Conservation (phyloP, 2,888 invertebrate species). For the Siphlonurus alternatus region DNA sequence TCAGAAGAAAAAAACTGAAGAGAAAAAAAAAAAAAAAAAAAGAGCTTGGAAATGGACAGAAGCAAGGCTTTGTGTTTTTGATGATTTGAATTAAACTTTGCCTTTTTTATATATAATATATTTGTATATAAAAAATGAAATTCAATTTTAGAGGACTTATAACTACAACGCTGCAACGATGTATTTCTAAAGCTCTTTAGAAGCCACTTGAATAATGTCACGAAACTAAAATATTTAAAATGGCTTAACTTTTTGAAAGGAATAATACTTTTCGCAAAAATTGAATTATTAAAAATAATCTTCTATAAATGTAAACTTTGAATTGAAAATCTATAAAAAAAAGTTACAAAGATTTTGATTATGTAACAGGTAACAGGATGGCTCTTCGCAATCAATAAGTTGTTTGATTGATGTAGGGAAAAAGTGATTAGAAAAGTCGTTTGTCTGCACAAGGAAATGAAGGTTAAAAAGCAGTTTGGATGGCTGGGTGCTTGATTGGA, state of each 20-base stretch:
- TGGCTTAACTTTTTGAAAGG: no score
- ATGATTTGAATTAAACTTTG: constrained; percentile 1
- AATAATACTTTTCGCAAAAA: no score
- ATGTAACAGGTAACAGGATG: background rate
- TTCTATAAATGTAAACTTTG: no score
- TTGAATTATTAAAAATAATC: no score
- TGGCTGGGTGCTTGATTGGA: background rate
- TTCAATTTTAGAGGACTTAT: background rate
- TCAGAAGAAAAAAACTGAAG: background rate
- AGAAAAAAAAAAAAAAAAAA: background rate
- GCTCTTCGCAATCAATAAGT: background rate
- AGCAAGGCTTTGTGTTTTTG: background rate
- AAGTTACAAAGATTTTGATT: background rate
- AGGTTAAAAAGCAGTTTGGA: background rate
- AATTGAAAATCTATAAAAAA: no score
- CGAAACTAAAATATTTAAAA: no score
- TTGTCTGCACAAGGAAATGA: background rate
- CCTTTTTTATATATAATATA: background rate
- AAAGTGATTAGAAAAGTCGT: constrained; percentile 1
- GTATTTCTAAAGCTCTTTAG: no score
- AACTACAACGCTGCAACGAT: no score
- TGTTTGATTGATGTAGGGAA: background rate
- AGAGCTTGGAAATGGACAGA: background rate
- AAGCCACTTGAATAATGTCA: no score
- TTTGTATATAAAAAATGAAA: background rate